phyloP scores from a whole-genome alignment of 2,888 invertebrate species.

The Dynastes grantii region DNA sequence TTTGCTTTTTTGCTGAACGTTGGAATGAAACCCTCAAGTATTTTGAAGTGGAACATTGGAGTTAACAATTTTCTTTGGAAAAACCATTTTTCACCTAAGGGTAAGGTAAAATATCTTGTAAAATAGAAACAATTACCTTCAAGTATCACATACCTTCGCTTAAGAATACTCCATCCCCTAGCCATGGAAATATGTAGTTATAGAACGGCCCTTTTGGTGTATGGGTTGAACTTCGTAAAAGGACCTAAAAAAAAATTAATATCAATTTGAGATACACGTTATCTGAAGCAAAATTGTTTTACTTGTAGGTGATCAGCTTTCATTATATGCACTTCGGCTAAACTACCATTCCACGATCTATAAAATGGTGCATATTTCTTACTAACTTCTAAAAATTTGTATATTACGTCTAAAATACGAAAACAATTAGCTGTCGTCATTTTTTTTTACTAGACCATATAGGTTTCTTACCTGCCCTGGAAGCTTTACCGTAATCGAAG shows the following conservation, averaged over 20 bases:
- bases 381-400: slow-evolving; percentile 1
- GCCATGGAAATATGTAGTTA: slow-evolving; percentile 58
- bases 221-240: slow-evolving; percentile 57
- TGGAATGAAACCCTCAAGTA: slow-evolving; percentile 62
- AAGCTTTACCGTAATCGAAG: background rate
- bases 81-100: slow-evolving; percentile 60
- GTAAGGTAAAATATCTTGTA: background rate
- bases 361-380: slow-evolving; percentile 55
- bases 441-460: background rate
- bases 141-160: slow-evolving; percentile 55
- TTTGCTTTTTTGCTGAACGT: slow-evolving; percentile 64
- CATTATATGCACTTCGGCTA: slow-evolving; percentile 58
- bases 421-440: background rate
- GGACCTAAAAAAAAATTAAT: slow-evolving; percentile 53
- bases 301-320: slow-evolving; percentile 61
- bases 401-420: slow-evolving; percentile 28
- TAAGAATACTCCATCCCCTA: slow-evolving; percentile 60
- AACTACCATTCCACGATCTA: slow-evolving; percentile 58
- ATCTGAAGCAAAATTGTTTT: slow-evolving; percentile 36
- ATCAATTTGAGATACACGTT: background rate
- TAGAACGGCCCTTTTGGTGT: slow-evolving; percentile 59
- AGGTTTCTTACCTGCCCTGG: slow-evolving; percentile 35
- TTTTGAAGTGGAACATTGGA: slow-evolving; percentile 64
- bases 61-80: slow-evolving; percentile 61
- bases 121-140: too few species aligned